These are phyloP conservation scores for Platycheirus albimanus DNA, from an alignment of 2,888 invertebrate species.

Conservation along the genomic window DNA sequence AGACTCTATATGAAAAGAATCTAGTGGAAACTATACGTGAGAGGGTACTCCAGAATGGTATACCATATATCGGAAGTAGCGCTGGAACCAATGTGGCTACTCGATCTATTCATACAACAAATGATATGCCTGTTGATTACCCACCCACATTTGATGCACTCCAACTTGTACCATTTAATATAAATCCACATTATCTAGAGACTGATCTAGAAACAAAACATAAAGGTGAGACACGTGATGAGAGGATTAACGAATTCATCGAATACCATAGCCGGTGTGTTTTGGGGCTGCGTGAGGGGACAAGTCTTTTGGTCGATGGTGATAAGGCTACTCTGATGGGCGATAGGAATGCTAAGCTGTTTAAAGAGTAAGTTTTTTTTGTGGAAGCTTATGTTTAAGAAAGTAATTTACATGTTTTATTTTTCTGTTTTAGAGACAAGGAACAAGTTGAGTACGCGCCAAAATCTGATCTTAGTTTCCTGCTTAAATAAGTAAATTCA, in stretches of 20 bases:
- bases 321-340: conserved; percentile 86
- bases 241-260: conserved; percentile 88
- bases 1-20: conserved; percentile 87
- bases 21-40: conserved; percentile 86
- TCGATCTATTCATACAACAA: conserved; percentile 90
- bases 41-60: conserved; percentile 85
- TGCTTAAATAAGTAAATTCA: conserved; percentile 75
- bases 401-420: background rate
- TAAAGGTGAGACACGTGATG: conserved; percentile 91
- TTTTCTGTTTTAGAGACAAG: conserved; percentile 84
- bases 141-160: conserved; percentile 89
- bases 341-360: conserved; percentile 86
- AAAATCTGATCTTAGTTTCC: conserved; percentile 86
- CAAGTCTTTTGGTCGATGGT: conserved; percentile 86
- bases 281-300: conserved; percentile 89
- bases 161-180: conserved; percentile 90
- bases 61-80: conserved; percentile 90
- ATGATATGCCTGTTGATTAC: conserved; percentile 94
- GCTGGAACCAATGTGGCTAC: conserved; percentile 94
- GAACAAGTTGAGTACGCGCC: conserved; percentile 84
- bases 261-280: conserved; percentile 86
- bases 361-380: conserved; percentile 84
- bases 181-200: conserved; percentile 93
- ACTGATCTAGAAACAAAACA: conserved; percentile 85
- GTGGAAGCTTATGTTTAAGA: background rate